phyloP scores from a whole-genome alignment of 2,113 vertebrate genomes.

The Lates calcarifer region DNA sequence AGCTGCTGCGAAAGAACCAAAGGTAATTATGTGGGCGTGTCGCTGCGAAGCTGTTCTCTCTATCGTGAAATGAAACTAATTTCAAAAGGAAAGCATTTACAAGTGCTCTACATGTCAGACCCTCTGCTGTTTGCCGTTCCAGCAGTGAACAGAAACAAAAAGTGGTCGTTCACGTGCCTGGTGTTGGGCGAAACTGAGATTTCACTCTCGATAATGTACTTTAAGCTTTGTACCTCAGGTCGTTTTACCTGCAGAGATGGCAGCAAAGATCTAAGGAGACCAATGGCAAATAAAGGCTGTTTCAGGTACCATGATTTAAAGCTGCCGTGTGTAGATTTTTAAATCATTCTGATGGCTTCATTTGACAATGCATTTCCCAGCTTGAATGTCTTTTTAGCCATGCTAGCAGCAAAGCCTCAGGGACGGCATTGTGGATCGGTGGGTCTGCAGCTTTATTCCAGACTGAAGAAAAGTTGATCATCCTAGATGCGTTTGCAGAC shows the following conservation, averaged over 20 bases:
- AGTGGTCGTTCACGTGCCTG: not conserved
- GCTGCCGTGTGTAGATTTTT: not conserved
- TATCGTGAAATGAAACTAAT: constrained; percentile 44
- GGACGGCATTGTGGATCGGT: not conserved
- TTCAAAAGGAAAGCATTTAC: constrained; percentile 9
- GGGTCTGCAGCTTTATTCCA: not conserved
- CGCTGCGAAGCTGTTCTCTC: constrained; percentile 18
- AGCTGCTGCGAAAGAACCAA: constrained; percentile 39
- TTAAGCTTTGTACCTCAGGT: not conserved
- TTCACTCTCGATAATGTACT: constrained; percentile 1
- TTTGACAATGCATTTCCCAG: not conserved
- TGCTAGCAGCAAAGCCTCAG: too few species aligned
- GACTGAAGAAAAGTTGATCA: too few species aligned
- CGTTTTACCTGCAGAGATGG: not conserved
- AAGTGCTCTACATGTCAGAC: not conserved
- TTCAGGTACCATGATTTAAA: not conserved
- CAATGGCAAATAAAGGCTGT: not conserved
- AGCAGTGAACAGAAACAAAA: constrained; percentile 13
- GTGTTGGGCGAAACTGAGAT: constrained; percentile 18
- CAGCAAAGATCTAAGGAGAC: not conserved
- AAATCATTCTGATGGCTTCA: not conserved
- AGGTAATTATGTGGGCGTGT: constrained; percentile 32
- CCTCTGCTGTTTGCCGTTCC: not conserved
- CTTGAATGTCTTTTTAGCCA: not conserved
- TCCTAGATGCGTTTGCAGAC: too few species aligned